A percentile compares a stretch with the other conserved stretches of the same genome.
These are phyloP conservation scores for Mustelus asterias DNA, from an alignment of 2,113 vertebrate genomes.

Conservation along the genomic window DNA sequence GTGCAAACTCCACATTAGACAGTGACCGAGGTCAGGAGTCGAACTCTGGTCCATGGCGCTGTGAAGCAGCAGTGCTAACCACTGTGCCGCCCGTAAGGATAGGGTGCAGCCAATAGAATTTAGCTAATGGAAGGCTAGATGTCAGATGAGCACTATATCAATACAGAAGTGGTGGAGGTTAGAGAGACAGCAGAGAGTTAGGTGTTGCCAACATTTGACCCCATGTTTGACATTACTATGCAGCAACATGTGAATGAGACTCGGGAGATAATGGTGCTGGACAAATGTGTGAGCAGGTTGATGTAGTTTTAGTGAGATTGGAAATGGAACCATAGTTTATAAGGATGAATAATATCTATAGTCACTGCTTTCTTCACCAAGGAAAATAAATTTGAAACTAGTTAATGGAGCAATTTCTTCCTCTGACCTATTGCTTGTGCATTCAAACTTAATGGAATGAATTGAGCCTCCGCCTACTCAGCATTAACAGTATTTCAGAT, in stretches of 20 bases:
- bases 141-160: not conserved
- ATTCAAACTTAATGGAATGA: not conserved
- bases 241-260: not conserved
- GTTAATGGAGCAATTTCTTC: not conserved
- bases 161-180: not conserved
- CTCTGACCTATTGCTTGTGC: not conserved
- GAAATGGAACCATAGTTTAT: not conserved
- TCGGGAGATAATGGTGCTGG: not conserved
- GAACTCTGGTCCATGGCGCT: too few relatives aligned
- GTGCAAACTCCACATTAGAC: too few relatives aligned
- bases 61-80: too few relatives aligned
- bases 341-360: not conserved
- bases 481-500: not conserved
- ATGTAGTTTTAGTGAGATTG: not conserved
- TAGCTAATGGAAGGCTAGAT: not conserved
- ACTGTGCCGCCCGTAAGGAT: too few relatives aligned
- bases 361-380: not conserved
- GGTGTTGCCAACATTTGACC: not conserved
- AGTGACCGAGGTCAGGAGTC: too few relatives aligned
- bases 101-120: not conserved
- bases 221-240: not conserved
- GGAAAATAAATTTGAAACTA: not conserved
- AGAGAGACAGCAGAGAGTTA: not conserved
- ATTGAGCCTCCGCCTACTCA: not conserved
- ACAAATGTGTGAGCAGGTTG: not conserved